Evolutionary conservation across 1,140 invertebrate genomes (phyloP).

Genomic region (Sminthurides bifidus): DNA sequence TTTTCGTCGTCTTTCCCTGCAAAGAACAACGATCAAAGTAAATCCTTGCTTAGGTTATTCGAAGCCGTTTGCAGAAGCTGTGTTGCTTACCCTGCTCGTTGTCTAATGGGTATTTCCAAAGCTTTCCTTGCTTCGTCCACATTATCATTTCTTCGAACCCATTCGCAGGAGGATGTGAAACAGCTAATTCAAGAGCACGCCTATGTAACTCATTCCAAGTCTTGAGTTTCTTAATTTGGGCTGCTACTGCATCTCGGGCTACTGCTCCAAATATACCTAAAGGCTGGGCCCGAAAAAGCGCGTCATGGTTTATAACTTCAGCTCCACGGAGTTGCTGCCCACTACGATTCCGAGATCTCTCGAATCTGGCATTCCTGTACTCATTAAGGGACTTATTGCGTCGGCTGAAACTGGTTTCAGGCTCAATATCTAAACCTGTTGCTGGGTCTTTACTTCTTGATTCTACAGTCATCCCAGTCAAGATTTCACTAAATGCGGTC

Average conservation of each 20-base stretch:
- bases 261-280: conserved; percentile 47
- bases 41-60: too few relatives aligned
- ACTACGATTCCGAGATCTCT: neutral
- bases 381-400: too few relatives aligned
- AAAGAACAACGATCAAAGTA: too few relatives aligned
- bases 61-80: neutral
- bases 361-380: too few relatives aligned
- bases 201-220: conserved; percentile 56
- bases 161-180: conserved; percentile 64
- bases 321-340: too few relatives aligned
- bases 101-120: conserved; percentile 95
- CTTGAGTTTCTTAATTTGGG: conserved; percentile 39
- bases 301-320: neutral
- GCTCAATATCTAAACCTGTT: neutral
- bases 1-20: conserved; percentile 64
- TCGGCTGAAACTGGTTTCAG: conserved; percentile 35
- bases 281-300: conserved; percentile 44
- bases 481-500: conserved; percentile 31
- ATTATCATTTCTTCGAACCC: conserved; percentile 83
- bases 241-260: conserved; percentile 1
- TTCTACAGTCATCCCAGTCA: conserved; percentile 48
- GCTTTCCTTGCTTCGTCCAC: conserved; percentile 87
- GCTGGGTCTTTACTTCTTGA: neutral
- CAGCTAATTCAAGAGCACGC: conserved; percentile 50
- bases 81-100: conserved; percentile 76